phyloP scores from a whole-genome alignment of 2,797 vertebrate genomes.

The Channa striata region DNA sequence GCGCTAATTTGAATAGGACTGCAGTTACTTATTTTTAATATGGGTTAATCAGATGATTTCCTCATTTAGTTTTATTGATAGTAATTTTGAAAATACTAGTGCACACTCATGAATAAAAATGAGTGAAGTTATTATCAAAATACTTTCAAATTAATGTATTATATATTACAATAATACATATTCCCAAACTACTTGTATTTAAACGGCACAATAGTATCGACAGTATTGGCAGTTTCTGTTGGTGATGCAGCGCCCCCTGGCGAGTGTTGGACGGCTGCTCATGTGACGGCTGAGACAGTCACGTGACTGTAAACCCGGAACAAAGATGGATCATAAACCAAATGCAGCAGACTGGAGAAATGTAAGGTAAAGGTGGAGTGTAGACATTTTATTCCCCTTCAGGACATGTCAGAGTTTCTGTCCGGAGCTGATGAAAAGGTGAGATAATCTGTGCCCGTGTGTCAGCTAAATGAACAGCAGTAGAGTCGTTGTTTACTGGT shows the following conservation, averaged over 20 bases:
- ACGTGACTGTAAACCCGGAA: slow-evolving; percentile 54
- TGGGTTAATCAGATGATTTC: too few relatives aligned
- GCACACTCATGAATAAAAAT: too few relatives aligned
- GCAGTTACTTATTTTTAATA: too few relatives aligned
- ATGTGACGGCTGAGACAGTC: slow-evolving; percentile 50
- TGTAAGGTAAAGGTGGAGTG: neutral
- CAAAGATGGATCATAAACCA: too few relatives aligned
- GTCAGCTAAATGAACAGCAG: slow-evolving; percentile 11
- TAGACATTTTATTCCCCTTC: neutral
- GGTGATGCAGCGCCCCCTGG: slow-evolving; percentile 37
- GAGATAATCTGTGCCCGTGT: neutral
- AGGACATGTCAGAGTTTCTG: slow-evolving; percentile 30
- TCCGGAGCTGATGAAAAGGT: slow-evolving; percentile 22
- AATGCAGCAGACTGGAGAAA: neutral
- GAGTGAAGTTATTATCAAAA: too few relatives aligned
- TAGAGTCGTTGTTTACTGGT: neutral
- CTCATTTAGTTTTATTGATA: too few relatives aligned
- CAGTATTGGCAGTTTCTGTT: neutral
- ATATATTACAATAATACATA: neutral
- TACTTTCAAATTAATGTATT: too few relatives aligned
- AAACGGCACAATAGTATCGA: neutral
- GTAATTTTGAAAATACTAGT: too few relatives aligned
- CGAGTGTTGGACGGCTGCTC: neutral
- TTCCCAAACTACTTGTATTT: neutral
- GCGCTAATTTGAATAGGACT: too few relatives aligned